These are phyloP conservation scores for Tautogolabrus adspersus DNA, from an alignment of 2,113 vertebrate species.

Conservation along the genomic window DNA sequence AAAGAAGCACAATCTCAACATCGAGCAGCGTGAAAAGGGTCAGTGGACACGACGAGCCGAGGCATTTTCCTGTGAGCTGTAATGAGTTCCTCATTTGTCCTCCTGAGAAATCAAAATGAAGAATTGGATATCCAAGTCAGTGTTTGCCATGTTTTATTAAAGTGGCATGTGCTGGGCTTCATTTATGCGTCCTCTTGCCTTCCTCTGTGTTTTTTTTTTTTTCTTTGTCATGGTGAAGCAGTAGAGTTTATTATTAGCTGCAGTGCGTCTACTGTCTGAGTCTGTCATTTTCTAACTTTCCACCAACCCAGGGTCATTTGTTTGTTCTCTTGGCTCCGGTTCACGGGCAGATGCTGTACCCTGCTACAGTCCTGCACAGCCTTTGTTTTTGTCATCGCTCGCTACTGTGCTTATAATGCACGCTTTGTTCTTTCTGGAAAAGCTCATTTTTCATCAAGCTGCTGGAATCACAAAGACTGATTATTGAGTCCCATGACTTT, in stretches of 20 bases:
- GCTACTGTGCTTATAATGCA: constrained; percentile 54
- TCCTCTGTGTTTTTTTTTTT: constrained; percentile 29
- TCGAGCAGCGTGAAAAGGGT: constrained; percentile 57
- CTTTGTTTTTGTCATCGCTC: constrained; percentile 50
- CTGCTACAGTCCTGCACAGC: constrained; percentile 38
- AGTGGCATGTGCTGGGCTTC: constrained; percentile 55
- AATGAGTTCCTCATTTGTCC: constrained; percentile 72
- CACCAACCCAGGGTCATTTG: constrained; percentile 47
- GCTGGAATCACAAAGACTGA: constrained; percentile 43
- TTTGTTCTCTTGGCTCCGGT: constrained; percentile 60
- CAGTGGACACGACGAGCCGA: constrained; percentile 47
- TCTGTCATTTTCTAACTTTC: constrained; percentile 64
- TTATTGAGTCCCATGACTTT: constrained; percentile 46
- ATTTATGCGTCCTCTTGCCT: constrained; percentile 41
- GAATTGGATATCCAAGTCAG: constrained; percentile 69
- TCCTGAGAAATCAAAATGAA: constrained; percentile 75
- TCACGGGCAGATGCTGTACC: constrained; percentile 45
- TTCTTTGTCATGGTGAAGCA: constrained; percentile 41
- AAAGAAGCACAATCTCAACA: constrained; percentile 75
- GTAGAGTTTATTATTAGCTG: constrained; percentile 69
- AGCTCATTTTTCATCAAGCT: constrained; percentile 63
- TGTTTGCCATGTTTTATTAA: constrained; percentile 79
- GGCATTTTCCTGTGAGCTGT: constrained; percentile 51
- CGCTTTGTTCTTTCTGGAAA: constrained; percentile 62
- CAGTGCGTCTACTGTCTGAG: constrained; percentile 52